Evolutionary conservation across 2,113 vertebrate species (phyloP).

Genomic region (Australoheros scitulus): DNA sequence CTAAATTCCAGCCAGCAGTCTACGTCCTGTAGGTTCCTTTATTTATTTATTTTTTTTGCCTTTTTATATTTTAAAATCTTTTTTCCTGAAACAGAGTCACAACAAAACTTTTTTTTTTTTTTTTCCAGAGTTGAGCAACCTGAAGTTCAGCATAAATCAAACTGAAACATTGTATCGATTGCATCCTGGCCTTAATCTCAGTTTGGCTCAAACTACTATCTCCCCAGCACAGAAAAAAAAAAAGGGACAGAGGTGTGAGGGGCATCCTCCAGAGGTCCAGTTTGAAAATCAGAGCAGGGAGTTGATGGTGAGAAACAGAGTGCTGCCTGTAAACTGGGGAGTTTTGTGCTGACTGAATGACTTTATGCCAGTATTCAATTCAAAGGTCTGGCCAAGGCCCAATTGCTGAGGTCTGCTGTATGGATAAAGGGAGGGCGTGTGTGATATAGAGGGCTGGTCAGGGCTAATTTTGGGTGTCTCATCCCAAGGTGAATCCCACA

Average conservation of each 20-base stretch:
- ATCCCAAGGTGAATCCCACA: conserved; percentile 44
- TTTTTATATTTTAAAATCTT: conserved; percentile 10
- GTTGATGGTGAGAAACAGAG: conserved; percentile 28
- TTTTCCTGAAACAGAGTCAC: conserved; percentile 40
- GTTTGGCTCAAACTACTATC: conserved; percentile 76
- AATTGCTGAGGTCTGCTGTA: conserved; percentile 78
- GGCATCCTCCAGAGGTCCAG: conserved; percentile 33
- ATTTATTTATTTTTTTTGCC: background rate
- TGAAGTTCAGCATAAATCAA: conserved; percentile 43
- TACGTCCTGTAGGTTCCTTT: conserved; percentile 2
- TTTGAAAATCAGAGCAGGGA: conserved; percentile 43
- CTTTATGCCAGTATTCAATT: conserved; percentile 78
- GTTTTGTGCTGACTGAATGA: conserved; percentile 81
- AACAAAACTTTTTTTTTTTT: conserved; percentile 20
- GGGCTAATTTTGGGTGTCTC: conserved; percentile 57
- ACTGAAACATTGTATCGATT: conserved; percentile 63
- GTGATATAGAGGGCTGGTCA: conserved; percentile 42
- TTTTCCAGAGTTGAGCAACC: conserved; percentile 47
- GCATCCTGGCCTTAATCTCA: conserved; percentile 80
- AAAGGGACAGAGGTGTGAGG: conserved; percentile 34
- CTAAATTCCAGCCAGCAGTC: conserved; percentile 38
- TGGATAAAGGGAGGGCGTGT: conserved; percentile 55
- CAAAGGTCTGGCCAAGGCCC: conserved; percentile 75
- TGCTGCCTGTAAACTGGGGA: conserved; percentile 61
- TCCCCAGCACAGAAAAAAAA: conserved; percentile 39